Evolutionary conservation across 2,113 vertebrate species (phyloP).

Genomic region (Paramormyrops kingsleyae): DNA sequence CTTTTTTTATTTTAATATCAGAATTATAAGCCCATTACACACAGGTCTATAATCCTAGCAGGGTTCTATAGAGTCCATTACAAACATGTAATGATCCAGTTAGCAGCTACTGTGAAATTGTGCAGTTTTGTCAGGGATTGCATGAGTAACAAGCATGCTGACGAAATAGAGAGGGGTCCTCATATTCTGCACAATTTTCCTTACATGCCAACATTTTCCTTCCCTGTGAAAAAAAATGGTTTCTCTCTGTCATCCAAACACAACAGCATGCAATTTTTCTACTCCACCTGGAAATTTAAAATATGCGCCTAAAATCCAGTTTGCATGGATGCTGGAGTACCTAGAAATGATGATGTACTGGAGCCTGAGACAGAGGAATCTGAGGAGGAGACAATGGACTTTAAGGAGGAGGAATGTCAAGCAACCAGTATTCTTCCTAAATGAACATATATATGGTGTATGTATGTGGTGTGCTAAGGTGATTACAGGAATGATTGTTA

Average conservation of each 20-base stretch:
- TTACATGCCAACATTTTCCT: not conserved
- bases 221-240: not conserved
- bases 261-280: not conserved
- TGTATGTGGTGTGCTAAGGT: not conserved
- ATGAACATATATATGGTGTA: not conserved
- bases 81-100: not conserved
- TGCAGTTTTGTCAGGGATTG: not conserved
- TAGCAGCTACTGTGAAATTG: not conserved
- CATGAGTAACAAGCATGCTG: not conserved
- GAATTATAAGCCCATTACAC: not conserved
- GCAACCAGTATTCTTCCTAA: not conserved
- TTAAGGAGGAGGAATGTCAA: not conserved
- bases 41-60: not conserved
- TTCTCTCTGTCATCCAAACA: not conserved
- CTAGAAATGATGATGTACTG: not conserved
- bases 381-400: not conserved
- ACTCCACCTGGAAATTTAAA: not conserved
- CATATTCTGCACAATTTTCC: not conserved
- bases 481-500: not conserved
- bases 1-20: not conserved
- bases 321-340: not conserved
- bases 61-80: not conserved
- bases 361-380: not conserved
- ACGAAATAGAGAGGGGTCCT: not conserved
- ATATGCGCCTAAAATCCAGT: not conserved